phyloP scores from a whole-genome alignment of 2,888 invertebrate species.

The Branchellion lobata region DNA sequence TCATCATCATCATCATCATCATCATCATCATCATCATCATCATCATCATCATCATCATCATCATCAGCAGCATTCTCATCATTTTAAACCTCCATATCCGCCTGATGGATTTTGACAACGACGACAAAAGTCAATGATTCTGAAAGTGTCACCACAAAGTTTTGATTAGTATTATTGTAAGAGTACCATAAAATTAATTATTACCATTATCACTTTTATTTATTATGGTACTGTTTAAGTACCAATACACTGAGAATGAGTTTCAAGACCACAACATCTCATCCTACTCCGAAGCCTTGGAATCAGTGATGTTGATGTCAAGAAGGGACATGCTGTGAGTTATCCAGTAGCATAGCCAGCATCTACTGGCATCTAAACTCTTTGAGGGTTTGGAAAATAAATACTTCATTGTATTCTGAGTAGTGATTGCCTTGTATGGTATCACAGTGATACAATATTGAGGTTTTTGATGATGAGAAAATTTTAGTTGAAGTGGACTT shows the following conservation, averaged over 20 bases:
- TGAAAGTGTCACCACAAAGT: no score
- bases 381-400: constrained; percentile 49
- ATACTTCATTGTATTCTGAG: not conserved
- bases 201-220: not conserved
- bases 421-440: constrained; percentile 4
- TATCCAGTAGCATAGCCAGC: constrained; percentile 97
- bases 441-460: not conserved
- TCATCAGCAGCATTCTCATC: not conserved
- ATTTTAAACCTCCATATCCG: constrained; percentile 69
- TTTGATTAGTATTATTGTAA: no score
- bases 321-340: constrained; percentile 82
- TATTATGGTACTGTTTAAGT: no score
- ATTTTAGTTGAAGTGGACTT: not conserved
- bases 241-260: no score
- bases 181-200: not conserved
- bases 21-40: constrained; percentile 30
- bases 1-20: constrained; percentile 19
- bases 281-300: constrained; percentile 57
- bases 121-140: constrained; percentile 58
- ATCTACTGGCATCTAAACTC: constrained; percentile 83
- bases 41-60: constrained; percentile 24
- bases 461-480: not conserved
- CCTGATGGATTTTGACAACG: constrained; percentile 78
- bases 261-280: no score
- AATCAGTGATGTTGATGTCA: constrained; percentile 68